phyloP scores from a whole-genome alignment of 2,113 vertebrate genomes.

The Bombycilla garrulus region DNA sequence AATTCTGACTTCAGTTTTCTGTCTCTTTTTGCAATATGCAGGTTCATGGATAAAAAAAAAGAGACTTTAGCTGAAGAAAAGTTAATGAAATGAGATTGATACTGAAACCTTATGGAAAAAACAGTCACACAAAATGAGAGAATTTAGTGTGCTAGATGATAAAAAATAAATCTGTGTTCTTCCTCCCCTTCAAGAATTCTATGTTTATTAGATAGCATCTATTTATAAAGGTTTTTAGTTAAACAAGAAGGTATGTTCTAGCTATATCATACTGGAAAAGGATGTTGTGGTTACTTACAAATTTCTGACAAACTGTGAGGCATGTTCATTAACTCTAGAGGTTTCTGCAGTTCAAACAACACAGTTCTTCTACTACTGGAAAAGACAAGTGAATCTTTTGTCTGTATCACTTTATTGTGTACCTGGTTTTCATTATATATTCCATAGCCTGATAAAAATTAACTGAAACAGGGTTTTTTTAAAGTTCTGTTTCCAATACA shows the following conservation, averaged over 20 bases:
- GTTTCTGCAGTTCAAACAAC: background rate
- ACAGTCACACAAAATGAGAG: background rate
- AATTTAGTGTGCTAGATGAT: background rate
- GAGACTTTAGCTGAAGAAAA: background rate
- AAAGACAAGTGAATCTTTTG: background rate
- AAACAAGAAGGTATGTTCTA: background rate
- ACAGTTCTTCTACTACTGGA: background rate
- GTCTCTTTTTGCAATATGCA: background rate
- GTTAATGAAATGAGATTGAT: background rate
- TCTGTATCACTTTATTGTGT: background rate
- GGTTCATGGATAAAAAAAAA: background rate
- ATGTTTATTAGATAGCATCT: background rate
- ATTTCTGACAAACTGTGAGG: background rate
- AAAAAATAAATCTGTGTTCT: background rate
- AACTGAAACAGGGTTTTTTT: background rate
- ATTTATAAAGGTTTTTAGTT: background rate
- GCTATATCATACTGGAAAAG: background rate
- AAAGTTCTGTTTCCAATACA: background rate
- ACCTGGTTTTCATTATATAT: background rate
- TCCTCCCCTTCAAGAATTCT: background rate
- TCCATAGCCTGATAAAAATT: background rate
- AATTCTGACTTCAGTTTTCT: background rate
- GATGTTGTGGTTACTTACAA: background rate
- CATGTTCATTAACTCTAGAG: background rate
- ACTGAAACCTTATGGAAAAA: background rate